Evolutionary conservation across 37 sponge, comb jelly and placozoan species (phyloP).

Genomic region (Lycopodina hypogea): DNA sequence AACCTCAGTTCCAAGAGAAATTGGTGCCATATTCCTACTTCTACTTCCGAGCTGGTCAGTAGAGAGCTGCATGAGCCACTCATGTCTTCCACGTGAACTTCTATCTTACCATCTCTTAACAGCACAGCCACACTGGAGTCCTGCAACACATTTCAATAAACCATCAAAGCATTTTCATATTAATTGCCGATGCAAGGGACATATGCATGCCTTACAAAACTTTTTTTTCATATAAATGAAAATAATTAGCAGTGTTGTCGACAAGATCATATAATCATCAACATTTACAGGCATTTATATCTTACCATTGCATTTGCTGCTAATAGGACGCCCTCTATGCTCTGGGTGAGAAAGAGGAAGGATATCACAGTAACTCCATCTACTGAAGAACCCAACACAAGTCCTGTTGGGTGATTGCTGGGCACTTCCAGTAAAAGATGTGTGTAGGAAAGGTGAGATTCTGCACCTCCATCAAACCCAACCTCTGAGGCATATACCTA

Average conservation of each 20-base stretch:
- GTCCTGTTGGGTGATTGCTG: neutral
- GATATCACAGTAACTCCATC: neutral
- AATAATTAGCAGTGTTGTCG: too few species aligned
- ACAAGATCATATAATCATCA: too few species aligned
- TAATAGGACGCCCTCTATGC: conserved; percentile 1
- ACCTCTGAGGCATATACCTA: conserved; percentile 24
- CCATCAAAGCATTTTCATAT: neutral
- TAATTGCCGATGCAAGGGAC: too few species aligned
- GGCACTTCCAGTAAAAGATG: neutral
- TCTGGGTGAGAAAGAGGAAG: conserved; percentile 19
- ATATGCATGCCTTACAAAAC: too few species aligned
- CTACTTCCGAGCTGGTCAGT: neutral
- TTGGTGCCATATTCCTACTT: conserved; percentile 21
- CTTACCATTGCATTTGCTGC: conserved; percentile 9
- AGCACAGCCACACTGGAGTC: conserved; percentile 6
- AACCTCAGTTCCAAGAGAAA: conserved; percentile 11
- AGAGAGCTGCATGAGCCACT: neutral
- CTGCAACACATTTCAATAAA: neutral
- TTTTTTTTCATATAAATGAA: too few species aligned
- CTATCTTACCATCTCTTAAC: neutral
- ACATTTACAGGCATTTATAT: too few species aligned
- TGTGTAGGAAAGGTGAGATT: conserved; percentile 13
- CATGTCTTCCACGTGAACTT: neutral
- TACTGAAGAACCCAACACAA: neutral
- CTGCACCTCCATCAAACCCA: conserved; percentile 16